Base-by-base conservation (phyloP, 2,888 invertebrate species). In the Ariolimax columbianus region DNA sequence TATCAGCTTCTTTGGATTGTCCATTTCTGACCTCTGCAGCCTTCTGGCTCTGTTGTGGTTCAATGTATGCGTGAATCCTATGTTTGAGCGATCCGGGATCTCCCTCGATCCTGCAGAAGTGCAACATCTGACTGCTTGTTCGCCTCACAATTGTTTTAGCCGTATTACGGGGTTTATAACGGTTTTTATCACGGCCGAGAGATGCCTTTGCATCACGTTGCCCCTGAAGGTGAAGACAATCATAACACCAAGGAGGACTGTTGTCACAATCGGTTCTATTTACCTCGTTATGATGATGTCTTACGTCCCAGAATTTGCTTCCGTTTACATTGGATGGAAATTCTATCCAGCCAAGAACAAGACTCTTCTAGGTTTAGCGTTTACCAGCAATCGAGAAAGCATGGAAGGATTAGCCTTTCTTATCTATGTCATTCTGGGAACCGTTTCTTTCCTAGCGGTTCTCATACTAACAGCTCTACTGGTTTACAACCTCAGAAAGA, bases 171-270 rank as follows among this genome's bases (percentile, higher is more conserved):
- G 81, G 2, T 81, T 47, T 17, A 70, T 81, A 0, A 81, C 81
- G 1, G 81, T 73, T 2, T 72, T 81, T 19, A 72, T 81, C 36
- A 72, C 81, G 4, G 51, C 59, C 9, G 81, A 81, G 40, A 55
- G 81, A 72, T 81, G 81, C 23, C 55, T 81, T 1, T 81, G 81
- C 33, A 81, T 81, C 26, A 72, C 72, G 0, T n/a, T 72, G 26
- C 81, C 81, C 3, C 81, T 81, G 17, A 81, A 81, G 30, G 81
- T 81, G 40, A 81, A 81, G 23, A 7, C 36, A 9, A 81, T 81
- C 26, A 51, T 81, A 19, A 81, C 81, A 4, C 81, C 72, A 17
- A 47, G 38, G 36, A 70, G 72, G 17, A 72, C 81, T 17, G 40
- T 59, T 6, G 51, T 38, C 0, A 72, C 30, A 3, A 72, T 81